Evolutionary conservation across 1,140 invertebrate species (phyloP).

Genomic region (Leptopilina boulardi): DNA sequence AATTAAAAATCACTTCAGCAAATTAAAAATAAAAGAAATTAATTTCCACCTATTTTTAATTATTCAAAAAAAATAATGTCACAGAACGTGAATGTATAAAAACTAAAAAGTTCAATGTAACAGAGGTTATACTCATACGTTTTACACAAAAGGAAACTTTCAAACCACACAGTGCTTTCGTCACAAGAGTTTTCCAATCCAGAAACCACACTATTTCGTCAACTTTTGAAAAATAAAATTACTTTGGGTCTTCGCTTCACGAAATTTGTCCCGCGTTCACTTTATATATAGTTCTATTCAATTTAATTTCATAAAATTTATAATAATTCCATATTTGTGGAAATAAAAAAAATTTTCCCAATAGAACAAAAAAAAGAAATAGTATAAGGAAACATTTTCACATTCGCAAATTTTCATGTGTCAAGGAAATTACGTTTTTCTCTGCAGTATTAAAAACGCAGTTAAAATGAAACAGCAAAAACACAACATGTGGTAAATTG

Average conservation of each 20-base stretch:
- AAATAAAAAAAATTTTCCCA: too few relatives aligned
- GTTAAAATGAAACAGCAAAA: constrained; percentile 11
- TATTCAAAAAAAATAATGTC: neutral
- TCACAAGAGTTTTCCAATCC: constrained; percentile 17
- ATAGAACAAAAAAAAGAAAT: neutral
- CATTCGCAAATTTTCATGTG: neutral
- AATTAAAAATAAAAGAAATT: too few relatives aligned
- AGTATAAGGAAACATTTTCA: constrained; percentile 5
- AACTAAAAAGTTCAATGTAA: neutral
- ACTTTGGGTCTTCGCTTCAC: neutral
- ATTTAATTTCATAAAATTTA: too few relatives aligned
- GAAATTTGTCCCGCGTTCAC: neutral
- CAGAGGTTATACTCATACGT: neutral
- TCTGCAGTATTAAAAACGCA: constrained; percentile 7
- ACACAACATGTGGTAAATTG: constrained; percentile 19
- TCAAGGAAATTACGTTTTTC: neutral
- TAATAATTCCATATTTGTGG: too few relatives aligned
- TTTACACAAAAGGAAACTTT: constrained; percentile 11
- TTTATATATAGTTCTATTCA: too few relatives aligned
- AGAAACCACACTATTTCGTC: constrained; percentile 17
- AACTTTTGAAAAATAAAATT: constrained; percentile 5
- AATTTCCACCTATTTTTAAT: too few relatives aligned
- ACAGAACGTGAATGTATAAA: neutral
- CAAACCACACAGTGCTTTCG: neutral
- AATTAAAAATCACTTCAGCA: too few relatives aligned